A percentile compares a stretch with the other conserved stretches of the same genome.
Evolutionary conservation across 2,888 invertebrate genomes (phyloP).

Genomic region (Tiphia femorata): DNA sequence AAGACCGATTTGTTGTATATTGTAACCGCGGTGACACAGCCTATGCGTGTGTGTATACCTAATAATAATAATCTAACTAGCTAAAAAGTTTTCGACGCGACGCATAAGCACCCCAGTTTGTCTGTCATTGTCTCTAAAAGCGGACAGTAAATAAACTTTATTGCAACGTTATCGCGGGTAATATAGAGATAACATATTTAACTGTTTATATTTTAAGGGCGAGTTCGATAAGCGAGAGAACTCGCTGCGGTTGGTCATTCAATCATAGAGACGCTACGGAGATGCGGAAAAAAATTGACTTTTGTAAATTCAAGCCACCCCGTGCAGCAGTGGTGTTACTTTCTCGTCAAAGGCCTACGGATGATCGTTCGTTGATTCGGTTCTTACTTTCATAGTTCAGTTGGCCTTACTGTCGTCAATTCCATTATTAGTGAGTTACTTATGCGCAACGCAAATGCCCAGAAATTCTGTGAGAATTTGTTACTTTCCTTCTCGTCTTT

Average conservation of each 20-base stretch:
- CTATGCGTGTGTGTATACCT: slow-evolving; percentile 44
- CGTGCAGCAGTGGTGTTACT: not conserved
- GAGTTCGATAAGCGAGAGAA: not conserved
- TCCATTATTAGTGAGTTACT: not conserved
- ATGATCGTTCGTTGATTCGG: slow-evolving; percentile 4
- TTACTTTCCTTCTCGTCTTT: too few species aligned
- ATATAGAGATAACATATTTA: slow-evolving; percentile 8
- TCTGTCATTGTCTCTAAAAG: slow-evolving; percentile 19
- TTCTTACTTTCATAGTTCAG: not conserved
- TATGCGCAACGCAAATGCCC: slow-evolving; percentile 1
- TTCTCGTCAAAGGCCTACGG: slow-evolving; percentile 26
- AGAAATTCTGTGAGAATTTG: slow-evolving; percentile 31
- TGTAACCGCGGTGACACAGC: slow-evolving; percentile 46
- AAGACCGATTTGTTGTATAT: slow-evolving; percentile 32
- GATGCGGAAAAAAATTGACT: slow-evolving; percentile 6
- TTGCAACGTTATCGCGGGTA: slow-evolving; percentile 16
- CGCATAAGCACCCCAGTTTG: slow-evolving; percentile 31
- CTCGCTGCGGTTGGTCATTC: slow-evolving; percentile 15
- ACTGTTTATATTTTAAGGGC: slow-evolving; percentile 14
- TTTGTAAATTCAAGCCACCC: slow-evolving; percentile 7
- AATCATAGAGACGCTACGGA: slow-evolving; percentile 5
- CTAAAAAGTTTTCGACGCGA: slow-evolving; percentile 29
- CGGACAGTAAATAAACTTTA: slow-evolving; percentile 11
- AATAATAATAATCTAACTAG: slow-evolving; percentile 30
- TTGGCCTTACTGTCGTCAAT: slow-evolving; percentile 6